Evolutionary conservation across 2,888 invertebrate species (phyloP).

Genomic region (Oligia strigilis): DNA sequence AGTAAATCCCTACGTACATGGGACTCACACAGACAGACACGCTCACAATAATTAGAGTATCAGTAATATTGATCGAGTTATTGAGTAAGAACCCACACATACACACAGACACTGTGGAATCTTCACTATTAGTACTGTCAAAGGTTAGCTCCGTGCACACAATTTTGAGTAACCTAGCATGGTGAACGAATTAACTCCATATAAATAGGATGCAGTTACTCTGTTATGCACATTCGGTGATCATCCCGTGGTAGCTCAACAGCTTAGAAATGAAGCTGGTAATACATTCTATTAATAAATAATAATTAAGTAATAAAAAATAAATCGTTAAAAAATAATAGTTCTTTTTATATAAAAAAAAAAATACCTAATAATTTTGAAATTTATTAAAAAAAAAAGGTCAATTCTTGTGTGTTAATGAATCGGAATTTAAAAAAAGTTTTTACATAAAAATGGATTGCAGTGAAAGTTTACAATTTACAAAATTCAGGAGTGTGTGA

Average conservation of each 20-base stretch:
- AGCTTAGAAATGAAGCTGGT: slow-evolving; percentile 89
- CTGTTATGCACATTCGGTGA: slow-evolving; percentile 80
- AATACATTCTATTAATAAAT: slow-evolving; percentile 65
- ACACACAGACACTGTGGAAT: slow-evolving; percentile 68
- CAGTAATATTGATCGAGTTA: slow-evolving; percentile 82
- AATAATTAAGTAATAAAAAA: slow-evolving; percentile 14
- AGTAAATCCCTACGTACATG: slow-evolving; percentile 67
- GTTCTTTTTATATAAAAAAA: background rate
- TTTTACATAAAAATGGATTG: slow-evolving; percentile 58
- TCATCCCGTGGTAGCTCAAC: slow-evolving; percentile 77
- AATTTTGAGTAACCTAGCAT: slow-evolving; percentile 80
- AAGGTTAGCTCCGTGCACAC: slow-evolving; percentile 87
- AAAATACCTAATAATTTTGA: background rate
- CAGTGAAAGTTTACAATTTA: slow-evolving; percentile 58
- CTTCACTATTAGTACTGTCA: slow-evolving; percentile 78
- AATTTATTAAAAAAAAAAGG: slow-evolving; percentile 19
- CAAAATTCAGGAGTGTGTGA: slow-evolving; percentile 12
- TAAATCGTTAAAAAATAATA: background rate
- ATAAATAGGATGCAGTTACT: slow-evolving; percentile 85
- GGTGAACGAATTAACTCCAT: slow-evolving; percentile 87
- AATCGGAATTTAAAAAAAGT: slow-evolving; percentile 13
- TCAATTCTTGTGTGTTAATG: slow-evolving; percentile 2
- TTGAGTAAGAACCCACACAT: slow-evolving; percentile 81
- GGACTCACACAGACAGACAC: slow-evolving; percentile 62
- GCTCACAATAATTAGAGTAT: slow-evolving; percentile 83